Evolutionary conservation across 2,888 invertebrate species (phyloP), one percentile per base, ranked within the genome.

Genomic region (Napeogenes inachia): DNA sequence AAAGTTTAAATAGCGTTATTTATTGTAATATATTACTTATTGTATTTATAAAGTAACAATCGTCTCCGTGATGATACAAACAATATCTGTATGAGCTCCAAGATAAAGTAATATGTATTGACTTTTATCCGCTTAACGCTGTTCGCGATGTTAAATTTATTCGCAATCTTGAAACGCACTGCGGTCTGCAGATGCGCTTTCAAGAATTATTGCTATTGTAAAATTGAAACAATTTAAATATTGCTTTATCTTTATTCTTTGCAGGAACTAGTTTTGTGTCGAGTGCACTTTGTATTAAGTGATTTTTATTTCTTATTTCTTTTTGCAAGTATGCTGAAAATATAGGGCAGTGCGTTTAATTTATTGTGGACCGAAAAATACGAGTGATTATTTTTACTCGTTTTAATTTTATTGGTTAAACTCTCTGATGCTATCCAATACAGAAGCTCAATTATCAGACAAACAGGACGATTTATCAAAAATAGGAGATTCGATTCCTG

Each of bases 91-190:
- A 58, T 61, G 60, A 59, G 57, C 56, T 55, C 54, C 21, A 56
- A 59, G 54, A 65, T 61, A 62, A 65, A 67, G 61, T 60, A 65
- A 67, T 63, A 62, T 59, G 59, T 59, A 45, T 61, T 30, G 32
- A 58, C 60, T 62, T 63, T 55, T 64, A 67, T 63, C 62, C 68
- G 59, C 65, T 70, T 65, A 66, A 67, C 61, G 33, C 45, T 57
- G 58, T 65, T 65, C 65, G 47, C 65, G 59, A 62, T 63, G 63
- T 46, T 57, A 64, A 69, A 73, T 73, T 72, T 73, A 72, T 72
- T 70, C 61, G 67, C 70, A 71, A 73, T 70, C 71, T 70, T 66
- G 65, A 58, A 61, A 65, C 64, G 66, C 67, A 62, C 59, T 66
- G 69, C 68, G 68, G 62, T 61, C 61, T 61, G 65, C 70, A 68